Conservation (phyloP, 2,888 invertebrate species). For the Volucella bombylans region DNA sequence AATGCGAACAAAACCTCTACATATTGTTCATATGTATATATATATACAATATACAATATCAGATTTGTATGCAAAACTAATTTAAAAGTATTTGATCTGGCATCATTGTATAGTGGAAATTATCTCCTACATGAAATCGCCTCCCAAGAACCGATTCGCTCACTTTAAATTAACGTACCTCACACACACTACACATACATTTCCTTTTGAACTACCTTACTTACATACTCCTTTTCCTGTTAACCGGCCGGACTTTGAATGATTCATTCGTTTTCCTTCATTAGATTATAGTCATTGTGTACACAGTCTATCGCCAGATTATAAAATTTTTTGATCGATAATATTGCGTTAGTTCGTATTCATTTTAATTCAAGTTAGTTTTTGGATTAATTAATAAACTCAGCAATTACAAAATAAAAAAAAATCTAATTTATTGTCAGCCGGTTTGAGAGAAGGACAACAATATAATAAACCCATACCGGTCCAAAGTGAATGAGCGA, state of each 20-base stretch:
- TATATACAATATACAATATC: too few relatives aligned
- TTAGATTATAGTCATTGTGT: background rate
- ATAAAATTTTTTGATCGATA: too few relatives aligned
- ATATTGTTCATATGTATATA: too few relatives aligned
- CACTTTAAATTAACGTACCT: background rate
- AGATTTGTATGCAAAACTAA: too few relatives aligned
- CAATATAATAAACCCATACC: slow-evolving; percentile 24
- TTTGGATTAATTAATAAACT: background rate
- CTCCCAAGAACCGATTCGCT: background rate
- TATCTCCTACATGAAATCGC: background rate
- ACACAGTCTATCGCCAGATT: too few relatives aligned
- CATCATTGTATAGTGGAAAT: too few relatives aligned
- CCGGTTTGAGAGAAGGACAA: slow-evolving; percentile 37
- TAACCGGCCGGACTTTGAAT: background rate
- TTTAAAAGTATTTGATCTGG: too few relatives aligned
- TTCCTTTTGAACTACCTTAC: slow-evolving; percentile 37
- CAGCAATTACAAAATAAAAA: background rate
- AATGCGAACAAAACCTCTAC: too few relatives aligned
- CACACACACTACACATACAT: background rate
- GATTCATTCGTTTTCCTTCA: background rate
- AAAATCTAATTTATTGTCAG: slow-evolving; percentile 26
- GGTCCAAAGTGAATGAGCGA: slow-evolving; percentile 43
- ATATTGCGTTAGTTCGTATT: too few relatives aligned
- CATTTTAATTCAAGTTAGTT: too few relatives aligned
- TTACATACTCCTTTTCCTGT: slow-evolving; percentile 20